Evolutionary conservation across 2,113 vertebrate species (phyloP).

Genomic region (Syngnathus scovelli): DNA sequence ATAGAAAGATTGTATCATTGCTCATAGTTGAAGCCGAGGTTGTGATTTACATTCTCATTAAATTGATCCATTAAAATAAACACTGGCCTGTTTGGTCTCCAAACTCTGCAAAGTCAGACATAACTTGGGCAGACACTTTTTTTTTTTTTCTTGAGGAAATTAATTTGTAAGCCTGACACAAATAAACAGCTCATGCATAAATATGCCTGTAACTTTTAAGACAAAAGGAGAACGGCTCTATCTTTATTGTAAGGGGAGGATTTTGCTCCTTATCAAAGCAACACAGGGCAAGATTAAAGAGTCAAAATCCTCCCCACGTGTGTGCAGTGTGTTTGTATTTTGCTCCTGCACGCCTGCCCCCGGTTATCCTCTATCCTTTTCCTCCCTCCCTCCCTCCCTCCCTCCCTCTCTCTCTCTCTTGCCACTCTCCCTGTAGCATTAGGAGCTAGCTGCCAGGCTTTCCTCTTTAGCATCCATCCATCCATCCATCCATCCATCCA

Average conservation of each 20-base stretch:
- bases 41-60: constrained; percentile 12
- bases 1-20: constrained; percentile 4
- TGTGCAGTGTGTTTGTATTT: constrained; percentile 43
- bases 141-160: constrained; percentile 46
- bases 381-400: constrained; percentile 37
- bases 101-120: constrained; percentile 65
- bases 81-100: constrained; percentile 29
- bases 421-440: constrained; percentile 58
- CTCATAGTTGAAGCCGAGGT: constrained; percentile 14
- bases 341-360: constrained; percentile 56
- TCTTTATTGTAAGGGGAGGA: constrained; percentile 58
- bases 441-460: constrained; percentile 59
- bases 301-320: constrained; percentile 64
- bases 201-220: constrained; percentile 62
- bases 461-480: constrained; percentile 57
- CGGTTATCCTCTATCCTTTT: constrained; percentile 56
- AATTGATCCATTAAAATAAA: constrained; percentile 28
- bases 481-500: constrained; percentile 57
- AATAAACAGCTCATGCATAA: constrained; percentile 67
- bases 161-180: constrained; percentile 61
- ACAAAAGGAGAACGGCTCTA: constrained; percentile 67
- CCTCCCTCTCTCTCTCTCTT: neutral
- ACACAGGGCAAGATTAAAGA: constrained; percentile 71
- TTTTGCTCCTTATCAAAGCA: constrained; percentile 69
- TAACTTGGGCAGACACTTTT: constrained; percentile 46